phyloP scores from a whole-genome alignment of 2,113 vertebrate species.

The Corythoichthys intestinalis region DNA sequence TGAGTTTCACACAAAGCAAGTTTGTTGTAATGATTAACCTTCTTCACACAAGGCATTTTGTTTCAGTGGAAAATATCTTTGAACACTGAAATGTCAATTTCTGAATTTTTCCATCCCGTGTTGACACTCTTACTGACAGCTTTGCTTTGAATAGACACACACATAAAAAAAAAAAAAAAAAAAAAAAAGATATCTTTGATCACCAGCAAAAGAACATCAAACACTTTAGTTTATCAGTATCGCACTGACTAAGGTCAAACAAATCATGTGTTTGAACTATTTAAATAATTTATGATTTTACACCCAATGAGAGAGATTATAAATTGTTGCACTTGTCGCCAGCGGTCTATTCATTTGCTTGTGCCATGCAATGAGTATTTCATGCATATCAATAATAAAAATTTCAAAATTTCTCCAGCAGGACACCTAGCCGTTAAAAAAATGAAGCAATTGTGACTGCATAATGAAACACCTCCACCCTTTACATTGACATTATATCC shows the following conservation, averaged over 20 bases:
- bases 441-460: too few relatives aligned
- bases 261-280: slow-evolving; percentile 3
- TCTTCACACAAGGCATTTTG: neutral
- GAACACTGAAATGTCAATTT: slow-evolving; percentile 27
- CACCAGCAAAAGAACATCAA: slow-evolving; percentile 47
- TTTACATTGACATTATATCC: too few relatives aligned
- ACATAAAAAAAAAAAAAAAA: slow-evolving; percentile 27
- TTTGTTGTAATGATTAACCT: slow-evolving; percentile 52
- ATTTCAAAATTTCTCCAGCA: too few relatives aligned
- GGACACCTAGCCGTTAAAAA: too few relatives aligned
- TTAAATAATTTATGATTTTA: neutral
- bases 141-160: slow-evolving; percentile 19
- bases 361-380: neutral
- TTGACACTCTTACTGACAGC: slow-evolving; percentile 28
- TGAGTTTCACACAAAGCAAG: slow-evolving; percentile 29
- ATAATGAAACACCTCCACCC: too few relatives aligned
- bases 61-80: slow-evolving; percentile 15
- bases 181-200: neutral
- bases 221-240: slow-evolving; percentile 37
- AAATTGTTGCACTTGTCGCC: neutral
- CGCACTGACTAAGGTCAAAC: neutral
- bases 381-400: neutral
- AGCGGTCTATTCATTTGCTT: neutral
- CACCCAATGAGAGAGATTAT: neutral
- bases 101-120: slow-evolving; percentile 17